A percentile compares a stretch with the other conserved stretches of the same genome.
phyloP scores from a whole-genome alignment of 1,140 invertebrate species.

The Temnothorax longispinosus region DNA sequence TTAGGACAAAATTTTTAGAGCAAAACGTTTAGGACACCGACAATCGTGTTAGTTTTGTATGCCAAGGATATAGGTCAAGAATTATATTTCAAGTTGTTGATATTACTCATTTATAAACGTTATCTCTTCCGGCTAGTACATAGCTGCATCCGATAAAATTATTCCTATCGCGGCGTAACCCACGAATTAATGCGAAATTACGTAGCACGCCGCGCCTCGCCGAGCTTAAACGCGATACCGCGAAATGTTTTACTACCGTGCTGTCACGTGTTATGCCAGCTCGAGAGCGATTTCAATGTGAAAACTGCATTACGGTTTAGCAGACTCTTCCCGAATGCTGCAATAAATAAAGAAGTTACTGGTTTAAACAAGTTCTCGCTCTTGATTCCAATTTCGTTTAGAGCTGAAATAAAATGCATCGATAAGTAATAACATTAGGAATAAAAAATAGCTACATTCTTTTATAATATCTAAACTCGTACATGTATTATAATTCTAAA shows the following conservation, averaged over 20 bases:
- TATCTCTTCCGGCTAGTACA: conserved; percentile 38
- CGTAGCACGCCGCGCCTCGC: conserved; percentile 39
- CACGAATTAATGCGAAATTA: conserved; percentile 58
- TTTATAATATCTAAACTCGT: too few species aligned
- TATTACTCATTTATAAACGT: conserved; percentile 19
- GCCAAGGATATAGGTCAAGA: background rate
- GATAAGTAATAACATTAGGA: background rate
- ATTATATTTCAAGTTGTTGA: conserved; percentile 30
- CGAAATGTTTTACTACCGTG: conserved; percentile 51
- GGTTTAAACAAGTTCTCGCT: conserved; percentile 17
- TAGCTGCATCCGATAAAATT: conserved; percentile 44
- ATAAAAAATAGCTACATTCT: background rate
- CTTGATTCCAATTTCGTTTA: conserved; percentile 7
- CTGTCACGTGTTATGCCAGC: conserved; percentile 49
- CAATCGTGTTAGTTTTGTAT: background rate
- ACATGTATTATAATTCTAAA: background rate
- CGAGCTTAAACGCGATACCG: conserved; percentile 52
- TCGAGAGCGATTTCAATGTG: conserved; percentile 45
- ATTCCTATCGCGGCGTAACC: conserved; percentile 38
- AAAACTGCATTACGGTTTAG: conserved; percentile 32
- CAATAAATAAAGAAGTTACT: conserved; percentile 44
- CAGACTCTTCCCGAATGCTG: conserved; percentile 18
- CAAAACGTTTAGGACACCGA: too few species aligned
- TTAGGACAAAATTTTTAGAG: background rate
- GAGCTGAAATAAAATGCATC: background rate